These are phyloP conservation scores for Zele albiditarsus DNA, from an alignment of 2,888 invertebrate species.

Conservation along the genomic window DNA sequence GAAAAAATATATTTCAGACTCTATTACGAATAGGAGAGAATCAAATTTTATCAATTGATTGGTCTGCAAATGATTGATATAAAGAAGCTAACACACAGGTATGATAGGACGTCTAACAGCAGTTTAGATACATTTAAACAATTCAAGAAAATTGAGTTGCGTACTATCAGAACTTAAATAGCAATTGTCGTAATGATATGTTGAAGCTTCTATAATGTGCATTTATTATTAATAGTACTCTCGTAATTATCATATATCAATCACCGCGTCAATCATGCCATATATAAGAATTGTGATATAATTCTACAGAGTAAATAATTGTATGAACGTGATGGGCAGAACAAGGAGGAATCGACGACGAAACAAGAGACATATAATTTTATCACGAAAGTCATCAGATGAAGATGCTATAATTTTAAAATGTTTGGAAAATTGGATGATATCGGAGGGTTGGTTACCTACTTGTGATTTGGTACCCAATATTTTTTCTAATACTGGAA, in stretches of 20 bases:
- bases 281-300: conserved; percentile 9
- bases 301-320: conserved; percentile 39
- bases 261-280: neutral
- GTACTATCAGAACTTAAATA: too few species aligned
- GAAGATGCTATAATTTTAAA: conserved; percentile 50
- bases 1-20: too few species aligned
- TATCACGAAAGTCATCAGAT: conserved; percentile 44
- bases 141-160: too few species aligned
- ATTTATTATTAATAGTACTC: too few species aligned
- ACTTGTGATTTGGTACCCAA: conserved; percentile 56
- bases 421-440: conserved; percentile 62
- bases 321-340: conserved; percentile 62
- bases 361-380: conserved; percentile 53
- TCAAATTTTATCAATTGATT: too few species aligned
- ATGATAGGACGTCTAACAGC: too few species aligned
- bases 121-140: too few species aligned
- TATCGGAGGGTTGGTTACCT: conserved; percentile 54
- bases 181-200: too few species aligned
- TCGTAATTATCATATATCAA: neutral
- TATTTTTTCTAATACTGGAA: conserved; percentile 80
- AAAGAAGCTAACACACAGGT: too few species aligned
- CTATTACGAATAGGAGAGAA: too few species aligned
- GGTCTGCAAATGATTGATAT: too few species aligned
- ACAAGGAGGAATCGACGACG: conserved; percentile 63
- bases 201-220: too few species aligned